Evolutionary conservation across 2,888 invertebrate genomes (phyloP).

Genomic region (Gandaritis pyraliata): DNA sequence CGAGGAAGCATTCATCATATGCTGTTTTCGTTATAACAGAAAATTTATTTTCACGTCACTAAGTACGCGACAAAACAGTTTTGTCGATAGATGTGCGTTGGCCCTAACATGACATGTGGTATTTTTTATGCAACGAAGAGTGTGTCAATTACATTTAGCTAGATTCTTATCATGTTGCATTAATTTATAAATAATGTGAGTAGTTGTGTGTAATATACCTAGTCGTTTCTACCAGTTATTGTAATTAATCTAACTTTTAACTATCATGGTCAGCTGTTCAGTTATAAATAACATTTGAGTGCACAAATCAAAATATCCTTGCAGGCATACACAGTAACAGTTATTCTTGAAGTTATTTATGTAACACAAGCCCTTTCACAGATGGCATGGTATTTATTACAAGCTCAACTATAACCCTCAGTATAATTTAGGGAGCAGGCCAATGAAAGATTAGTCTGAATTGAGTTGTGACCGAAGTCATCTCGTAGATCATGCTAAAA

Average conservation of each 20-base stretch:
- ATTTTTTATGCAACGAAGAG: too few species aligned
- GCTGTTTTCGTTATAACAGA: too few species aligned
- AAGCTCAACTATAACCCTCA: constrained; percentile 68
- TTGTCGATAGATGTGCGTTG: too few species aligned
- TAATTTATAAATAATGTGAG: background rate
- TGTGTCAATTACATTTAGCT: too few species aligned
- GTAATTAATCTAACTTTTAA: constrained; percentile 11
- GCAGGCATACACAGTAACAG: background rate
- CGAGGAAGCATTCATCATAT: too few species aligned
- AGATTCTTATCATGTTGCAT: background rate
- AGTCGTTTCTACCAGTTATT: background rate
- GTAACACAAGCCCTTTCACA: background rate
- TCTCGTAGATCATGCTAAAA: constrained; percentile 92
- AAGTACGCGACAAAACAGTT: too few species aligned
- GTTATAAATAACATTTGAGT: constrained; percentile 14
- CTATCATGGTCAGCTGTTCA: constrained; percentile 19
- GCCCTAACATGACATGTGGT: too few species aligned
- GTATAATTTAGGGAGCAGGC: constrained; percentile 73
- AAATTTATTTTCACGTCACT: too few species aligned
- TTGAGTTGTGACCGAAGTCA: constrained; percentile 88
- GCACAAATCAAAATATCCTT: constrained; percentile 5
- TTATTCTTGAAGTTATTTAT: constrained; percentile 11
- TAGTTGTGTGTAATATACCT: background rate
- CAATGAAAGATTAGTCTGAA: constrained; percentile 94
- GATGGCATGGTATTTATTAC: constrained; percentile 10